Conservation (phyloP, 2,888 invertebrate genomes). For the Imbricaverruca yamaguchii region DNA sequence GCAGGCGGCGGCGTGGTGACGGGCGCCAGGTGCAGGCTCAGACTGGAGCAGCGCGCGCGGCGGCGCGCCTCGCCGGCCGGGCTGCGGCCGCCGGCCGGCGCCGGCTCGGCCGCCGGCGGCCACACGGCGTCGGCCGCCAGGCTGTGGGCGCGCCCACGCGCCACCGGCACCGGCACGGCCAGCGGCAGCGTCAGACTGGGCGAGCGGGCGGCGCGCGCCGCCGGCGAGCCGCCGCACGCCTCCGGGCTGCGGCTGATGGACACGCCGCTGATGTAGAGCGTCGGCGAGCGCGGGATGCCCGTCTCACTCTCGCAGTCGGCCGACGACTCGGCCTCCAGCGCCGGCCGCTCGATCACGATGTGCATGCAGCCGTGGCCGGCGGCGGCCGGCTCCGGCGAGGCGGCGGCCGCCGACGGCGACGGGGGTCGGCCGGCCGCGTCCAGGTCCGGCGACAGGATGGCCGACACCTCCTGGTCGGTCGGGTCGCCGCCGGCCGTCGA, state of each 20-base stretch:
- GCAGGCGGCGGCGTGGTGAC: constrained; percentile 33
- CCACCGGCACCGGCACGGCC: constrained; percentile 31
- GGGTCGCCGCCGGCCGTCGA: background rate
- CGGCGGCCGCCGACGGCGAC: background rate
- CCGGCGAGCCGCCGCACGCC: constrained; percentile 29
- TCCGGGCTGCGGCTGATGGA: constrained; percentile 47
- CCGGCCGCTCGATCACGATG: constrained; percentile 26
- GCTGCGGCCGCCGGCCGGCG: constrained; percentile 25
- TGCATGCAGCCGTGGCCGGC: constrained; percentile 28
- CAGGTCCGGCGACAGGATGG: background rate
- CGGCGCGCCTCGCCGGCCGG: constrained; percentile 40
- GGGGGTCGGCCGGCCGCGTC: background rate
- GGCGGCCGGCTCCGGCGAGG: constrained; percentile 21
- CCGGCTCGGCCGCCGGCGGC: background rate
- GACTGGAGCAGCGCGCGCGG: constrained; percentile 42
- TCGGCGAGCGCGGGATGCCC: constrained; percentile 51
- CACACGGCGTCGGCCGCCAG: background rate
- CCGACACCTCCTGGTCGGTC: background rate
- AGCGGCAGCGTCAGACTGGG: constrained; percentile 46
- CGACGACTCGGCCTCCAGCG: constrained; percentile 30
- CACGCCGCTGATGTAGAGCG: constrained; percentile 51
- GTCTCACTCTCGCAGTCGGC: constrained; percentile 52
- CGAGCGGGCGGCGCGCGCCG: constrained; percentile 44
- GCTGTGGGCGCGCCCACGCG: constrained; percentile 24
- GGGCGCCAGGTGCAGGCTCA: constrained; percentile 37